Conservation (phyloP, 2,797 vertebrate genomes). For the Myotis planiceps region DNA sequence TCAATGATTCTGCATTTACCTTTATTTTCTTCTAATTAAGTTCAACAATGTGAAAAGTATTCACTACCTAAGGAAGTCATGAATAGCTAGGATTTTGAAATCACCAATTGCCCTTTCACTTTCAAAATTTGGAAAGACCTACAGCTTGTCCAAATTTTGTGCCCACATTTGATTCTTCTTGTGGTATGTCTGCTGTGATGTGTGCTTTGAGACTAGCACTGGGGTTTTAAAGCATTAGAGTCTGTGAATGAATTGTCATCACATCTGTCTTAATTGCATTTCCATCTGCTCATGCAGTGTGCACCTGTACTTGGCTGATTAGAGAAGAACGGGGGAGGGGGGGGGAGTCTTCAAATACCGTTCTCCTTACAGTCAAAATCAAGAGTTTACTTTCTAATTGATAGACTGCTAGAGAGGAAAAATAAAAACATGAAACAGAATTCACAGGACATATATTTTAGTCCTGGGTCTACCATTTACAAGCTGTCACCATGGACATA, state of each 20-base stretch:
- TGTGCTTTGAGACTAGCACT: background rate
- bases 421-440: background rate
- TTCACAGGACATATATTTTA: background rate
- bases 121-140: background rate
- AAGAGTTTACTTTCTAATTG: background rate
- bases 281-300: slow-evolving; percentile 37
- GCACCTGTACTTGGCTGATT: slow-evolving; percentile 51
- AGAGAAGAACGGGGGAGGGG: background rate
- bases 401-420: background rate
- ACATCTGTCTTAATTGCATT: slow-evolving; percentile 63
- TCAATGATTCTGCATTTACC: background rate
- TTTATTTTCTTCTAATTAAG: background rate
- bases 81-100: background rate
- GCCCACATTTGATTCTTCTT: background rate
- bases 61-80: background rate
- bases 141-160: background rate
- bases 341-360: background rate
- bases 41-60: background rate
- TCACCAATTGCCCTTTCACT: background rate
- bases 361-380: background rate
- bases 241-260: background rate
- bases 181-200: background rate
- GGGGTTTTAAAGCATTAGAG: background rate
- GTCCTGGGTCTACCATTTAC: background rate
- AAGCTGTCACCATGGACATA: background rate